A percentile compares a stretch with the other conserved stretches of the same genome.
Evolutionary conservation across 2,888 invertebrate genomes (phyloP).

Genomic region (Leptopilina myrica): DNA sequence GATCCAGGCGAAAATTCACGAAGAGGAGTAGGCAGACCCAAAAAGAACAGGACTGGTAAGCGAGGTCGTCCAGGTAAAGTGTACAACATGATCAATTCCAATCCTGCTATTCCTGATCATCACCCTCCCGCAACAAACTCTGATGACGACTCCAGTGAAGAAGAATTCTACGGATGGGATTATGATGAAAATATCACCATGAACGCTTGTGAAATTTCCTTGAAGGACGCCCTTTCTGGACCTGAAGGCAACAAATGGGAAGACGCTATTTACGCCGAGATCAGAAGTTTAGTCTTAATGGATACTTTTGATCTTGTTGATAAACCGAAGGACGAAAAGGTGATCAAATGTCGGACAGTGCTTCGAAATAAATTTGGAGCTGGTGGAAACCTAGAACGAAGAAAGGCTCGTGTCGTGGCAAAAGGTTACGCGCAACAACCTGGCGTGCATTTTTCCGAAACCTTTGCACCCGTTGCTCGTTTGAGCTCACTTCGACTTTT

Average conservation of each 20-base stretch:
- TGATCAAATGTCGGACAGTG: conserved; percentile 35
- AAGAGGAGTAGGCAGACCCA: too few species aligned
- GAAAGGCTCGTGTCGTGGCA: conserved; percentile 54
- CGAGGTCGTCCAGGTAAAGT: too few species aligned
- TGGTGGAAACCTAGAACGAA: conserved; percentile 44
- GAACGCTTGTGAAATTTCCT: conserved; percentile 41
- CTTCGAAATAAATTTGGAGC: conserved; percentile 48
- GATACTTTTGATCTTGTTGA: conserved; percentile 48
- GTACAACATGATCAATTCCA: too few species aligned
- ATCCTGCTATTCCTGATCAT: too few species aligned
- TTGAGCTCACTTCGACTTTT: too few species aligned
- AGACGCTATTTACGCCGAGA: conserved; percentile 46
- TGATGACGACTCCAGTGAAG: too few species aligned
- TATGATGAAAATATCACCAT: not conserved
- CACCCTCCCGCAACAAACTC: too few species aligned
- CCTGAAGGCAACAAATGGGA: conserved; percentile 48
- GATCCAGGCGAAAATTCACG: too few species aligned
- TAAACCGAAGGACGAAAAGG: conserved; percentile 45
- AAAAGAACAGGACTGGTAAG: too few species aligned
- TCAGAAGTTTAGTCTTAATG: conserved; percentile 47
- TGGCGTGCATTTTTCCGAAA: too few species aligned
- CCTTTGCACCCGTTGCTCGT: too few species aligned
- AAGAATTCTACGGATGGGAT: not conserved
- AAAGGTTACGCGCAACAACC: too few species aligned
- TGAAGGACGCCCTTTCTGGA: conserved; percentile 40